Conservation (phyloP, 2,888 invertebrate genomes). For the Dorcus parallelipipedus region DNA sequence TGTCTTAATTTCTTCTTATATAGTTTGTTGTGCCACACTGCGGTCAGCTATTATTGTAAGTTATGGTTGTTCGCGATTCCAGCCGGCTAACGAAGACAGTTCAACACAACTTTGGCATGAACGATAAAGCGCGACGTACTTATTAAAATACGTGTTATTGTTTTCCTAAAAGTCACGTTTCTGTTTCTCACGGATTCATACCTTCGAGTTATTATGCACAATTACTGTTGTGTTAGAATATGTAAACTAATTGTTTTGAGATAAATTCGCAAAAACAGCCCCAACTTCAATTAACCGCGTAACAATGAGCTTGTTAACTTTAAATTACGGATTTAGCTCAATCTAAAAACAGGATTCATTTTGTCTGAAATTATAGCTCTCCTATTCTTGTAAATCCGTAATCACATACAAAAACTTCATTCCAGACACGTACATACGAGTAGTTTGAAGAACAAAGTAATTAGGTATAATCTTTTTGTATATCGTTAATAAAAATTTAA, state of each 20-base stretch:
- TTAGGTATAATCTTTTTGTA: too few species aligned
- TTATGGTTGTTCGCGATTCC: constrained; percentile 30
- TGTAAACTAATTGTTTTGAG: constrained; percentile 11
- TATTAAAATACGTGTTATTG: constrained; percentile 51
- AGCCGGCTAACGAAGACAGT: constrained; percentile 12
- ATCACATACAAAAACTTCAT: too few species aligned
- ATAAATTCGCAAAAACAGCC: background rate
- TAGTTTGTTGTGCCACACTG: constrained; percentile 24
- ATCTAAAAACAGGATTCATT: too few species aligned
- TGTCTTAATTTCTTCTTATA: constrained; percentile 24
- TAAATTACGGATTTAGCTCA: too few species aligned
- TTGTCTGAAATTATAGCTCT: too few species aligned
- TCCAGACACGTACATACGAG: too few species aligned
- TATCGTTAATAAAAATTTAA: too few species aligned
- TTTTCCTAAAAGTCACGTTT: constrained; percentile 48
- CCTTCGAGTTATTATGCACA: constrained; percentile 21
- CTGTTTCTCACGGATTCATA: constrained; percentile 48
- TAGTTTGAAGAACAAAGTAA: too few species aligned
- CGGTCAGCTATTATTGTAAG: constrained; percentile 35
- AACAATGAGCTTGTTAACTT: too few species aligned
- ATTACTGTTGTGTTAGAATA: constrained; percentile 20
- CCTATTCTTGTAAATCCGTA: too few species aligned
- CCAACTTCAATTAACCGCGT: background rate
- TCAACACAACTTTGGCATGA: background rate
- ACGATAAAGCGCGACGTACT: constrained; percentile 38